Conservation (phyloP, 2,797 vertebrate genomes). For the Ispidina lecontei region DNA sequence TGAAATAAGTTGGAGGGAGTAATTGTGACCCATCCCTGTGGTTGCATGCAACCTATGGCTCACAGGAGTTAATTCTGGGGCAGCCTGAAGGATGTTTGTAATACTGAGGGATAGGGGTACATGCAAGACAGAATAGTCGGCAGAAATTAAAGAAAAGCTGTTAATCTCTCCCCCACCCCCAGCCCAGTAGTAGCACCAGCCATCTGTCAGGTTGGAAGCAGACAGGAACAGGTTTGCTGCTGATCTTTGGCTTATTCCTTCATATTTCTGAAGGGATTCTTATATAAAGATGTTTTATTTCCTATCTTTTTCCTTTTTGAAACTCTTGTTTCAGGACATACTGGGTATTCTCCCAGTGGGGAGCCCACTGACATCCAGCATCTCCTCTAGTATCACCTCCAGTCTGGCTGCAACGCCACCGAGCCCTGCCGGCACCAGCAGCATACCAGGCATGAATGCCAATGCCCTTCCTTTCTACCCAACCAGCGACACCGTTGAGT, state of each 20-base stretch:
- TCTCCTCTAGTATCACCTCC: constrained; percentile 96
- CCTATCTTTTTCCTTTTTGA: background rate
- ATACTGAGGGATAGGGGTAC: background rate
- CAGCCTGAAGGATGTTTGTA: constrained; percentile 26
- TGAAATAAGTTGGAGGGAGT: constrained; percentile 30
- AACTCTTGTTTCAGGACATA: constrained; percentile 85
- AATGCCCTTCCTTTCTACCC: constrained; percentile 98
- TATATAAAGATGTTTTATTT: background rate
- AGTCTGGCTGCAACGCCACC: constrained; percentile 95
- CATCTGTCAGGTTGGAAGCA: constrained; percentile 66
- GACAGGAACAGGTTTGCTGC: constrained; percentile 46
- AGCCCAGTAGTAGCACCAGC: constrained; percentile 20
- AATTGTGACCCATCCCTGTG: constrained; percentile 10
- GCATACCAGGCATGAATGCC: constrained; percentile 95
- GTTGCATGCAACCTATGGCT: constrained; percentile 52
- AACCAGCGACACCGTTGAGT: constrained; percentile 98
- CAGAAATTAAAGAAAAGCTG: constrained; percentile 66
- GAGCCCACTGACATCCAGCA: constrained; percentile 91
- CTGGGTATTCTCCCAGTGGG: constrained; percentile 93
- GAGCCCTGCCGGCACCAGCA: constrained; percentile 85
- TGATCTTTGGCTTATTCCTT: constrained; percentile 29
- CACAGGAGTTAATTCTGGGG: constrained; percentile 45
- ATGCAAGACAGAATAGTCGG: background rate
- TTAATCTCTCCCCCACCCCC: constrained; percentile 63
- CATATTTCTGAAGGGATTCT: background rate